Base-by-base conservation (phyloP, 1,140 invertebrate genomes). In the Phenacoccus solenopsis region DNA sequence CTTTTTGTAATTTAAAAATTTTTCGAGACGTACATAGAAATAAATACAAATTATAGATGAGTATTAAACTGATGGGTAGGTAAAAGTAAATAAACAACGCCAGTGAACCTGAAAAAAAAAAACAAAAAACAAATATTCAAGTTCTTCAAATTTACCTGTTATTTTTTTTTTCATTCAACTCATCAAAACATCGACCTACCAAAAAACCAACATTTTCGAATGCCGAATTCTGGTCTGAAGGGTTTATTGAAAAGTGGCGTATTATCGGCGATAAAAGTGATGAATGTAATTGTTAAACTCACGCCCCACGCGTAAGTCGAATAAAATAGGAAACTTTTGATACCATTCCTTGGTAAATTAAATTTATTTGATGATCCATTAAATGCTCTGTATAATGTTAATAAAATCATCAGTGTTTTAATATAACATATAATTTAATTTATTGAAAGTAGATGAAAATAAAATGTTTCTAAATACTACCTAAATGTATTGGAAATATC, bases 401-500 rank as follows among this genome's bases (percentile, higher is more conserved):
- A 10, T 49, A 49, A n/a, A 49, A 49, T n/a, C 35, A 10, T 49
- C 35, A 12, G n/a, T 12, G n/a, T n/a, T 12, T 49, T 12, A n/a
- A 28, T 61, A 21, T 20, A 21, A 21, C 5, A 24, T n/a, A 61
- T 20, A 20, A 21, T 61, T 21, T 61, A 5, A n/a, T 61, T 24
- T 20, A 61, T 7, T 21, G n/a, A 21, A 21, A 7, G 5, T 24
- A 61, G 9, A 20, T 61, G 5, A n/a, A 21, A 24, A 24, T 61
- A 61, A 61, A 9, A 61, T 5, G 57, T 61, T 61, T 61, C 57
- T 24, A 61, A 5, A 24, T n/a, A 61, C 56, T 78, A 83, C 83
- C 82, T 80, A 71, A 84, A 83, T 13, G 86, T 86, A 75, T 81
- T 80, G 76, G 83, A 86, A 70, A 87, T 85, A 75, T 88, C 86